phyloP scores from a whole-genome alignment of 2,797 vertebrate genomes.

The Hipposideros larvatus region DNA sequence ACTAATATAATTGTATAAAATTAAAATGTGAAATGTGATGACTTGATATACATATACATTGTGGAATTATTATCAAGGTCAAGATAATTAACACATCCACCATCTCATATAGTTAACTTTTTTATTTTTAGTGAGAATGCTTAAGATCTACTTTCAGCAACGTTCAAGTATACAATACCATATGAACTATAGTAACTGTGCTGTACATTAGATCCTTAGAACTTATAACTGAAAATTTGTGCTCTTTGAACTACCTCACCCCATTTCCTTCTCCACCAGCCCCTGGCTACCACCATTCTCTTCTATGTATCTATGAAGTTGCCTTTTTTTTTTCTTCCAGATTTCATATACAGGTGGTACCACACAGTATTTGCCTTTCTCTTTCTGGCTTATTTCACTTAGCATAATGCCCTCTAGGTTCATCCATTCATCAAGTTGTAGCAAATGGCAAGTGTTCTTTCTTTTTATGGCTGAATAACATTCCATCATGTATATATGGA shows the following conservation, averaged over 20 bases:
- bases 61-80: neutral
- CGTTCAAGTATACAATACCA: neutral
- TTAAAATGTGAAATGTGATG: neutral
- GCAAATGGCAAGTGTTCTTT: neutral
- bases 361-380: neutral
- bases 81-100: neutral
- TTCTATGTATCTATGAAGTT: neutral
- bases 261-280: neutral
- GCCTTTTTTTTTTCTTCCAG: neutral
- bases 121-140: neutral
- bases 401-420: neutral
- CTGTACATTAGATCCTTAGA: neutral
- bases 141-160: neutral
- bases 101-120: neutral
- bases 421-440: neutral
- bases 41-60: neutral
- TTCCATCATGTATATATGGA: neutral
- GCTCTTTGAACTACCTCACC: neutral
- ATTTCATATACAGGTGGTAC: neutral
- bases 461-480: neutral
- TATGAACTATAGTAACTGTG: neutral
- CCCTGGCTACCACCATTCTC: neutral
- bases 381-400: neutral
- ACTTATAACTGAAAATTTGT: neutral
- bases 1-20: neutral